Percentiles rank a stretch among this genome's conserved stretches.
phyloP scores from a whole-genome alignment of 1,140 invertebrate species.

The Oryzaephilus surinamensis region DNA sequence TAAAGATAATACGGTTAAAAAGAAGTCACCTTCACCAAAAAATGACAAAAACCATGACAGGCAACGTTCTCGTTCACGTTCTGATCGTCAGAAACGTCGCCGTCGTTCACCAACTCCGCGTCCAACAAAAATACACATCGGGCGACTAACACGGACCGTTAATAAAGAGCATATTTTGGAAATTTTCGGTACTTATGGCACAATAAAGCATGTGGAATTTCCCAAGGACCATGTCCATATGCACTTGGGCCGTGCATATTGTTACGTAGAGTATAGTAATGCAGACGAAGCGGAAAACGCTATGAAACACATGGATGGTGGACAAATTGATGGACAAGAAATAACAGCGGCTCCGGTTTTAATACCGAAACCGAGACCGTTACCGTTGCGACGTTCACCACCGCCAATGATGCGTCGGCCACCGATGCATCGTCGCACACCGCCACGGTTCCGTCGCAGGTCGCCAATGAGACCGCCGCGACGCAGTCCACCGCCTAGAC shows the following conservation, averaged over 20 bases:
- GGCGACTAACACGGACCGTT: constrained; percentile 83
- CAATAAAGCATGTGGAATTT: constrained; percentile 83
- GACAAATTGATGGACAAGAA: constrained; percentile 85
- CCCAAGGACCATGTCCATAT: constrained; percentile 77
- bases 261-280: constrained; percentile 90
- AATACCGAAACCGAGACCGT: constrained; percentile 58
- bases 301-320: constrained; percentile 99
- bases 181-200: constrained; percentile 90
- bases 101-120: constrained; percentile 76
- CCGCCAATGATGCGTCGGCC: constrained; percentile 48
- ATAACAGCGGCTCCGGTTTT: constrained; percentile 86
- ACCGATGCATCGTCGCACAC: constrained; percentile 41
- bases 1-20: constrained; percentile 41
- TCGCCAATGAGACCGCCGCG: constrained; percentile 44
- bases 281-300: constrained; percentile 95
- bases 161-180: constrained; percentile 88
- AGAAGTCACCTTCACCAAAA: constrained; percentile 33
- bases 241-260: constrained; percentile 78
- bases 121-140: constrained; percentile 87
- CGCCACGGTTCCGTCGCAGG: constrained; percentile 47
- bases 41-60: constrained; percentile 48
- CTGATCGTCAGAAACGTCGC: constrained; percentile 48
- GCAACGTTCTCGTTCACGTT: constrained; percentile 40
- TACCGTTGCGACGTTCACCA: constrained; percentile 51
- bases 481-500: constrained; percentile 44